Percentiles rank a stretch among this genome's conserved stretches.
phyloP scores from a whole-genome alignment of 2,888 invertebrate genomes.

The Aproaerema taeniolella region DNA sequence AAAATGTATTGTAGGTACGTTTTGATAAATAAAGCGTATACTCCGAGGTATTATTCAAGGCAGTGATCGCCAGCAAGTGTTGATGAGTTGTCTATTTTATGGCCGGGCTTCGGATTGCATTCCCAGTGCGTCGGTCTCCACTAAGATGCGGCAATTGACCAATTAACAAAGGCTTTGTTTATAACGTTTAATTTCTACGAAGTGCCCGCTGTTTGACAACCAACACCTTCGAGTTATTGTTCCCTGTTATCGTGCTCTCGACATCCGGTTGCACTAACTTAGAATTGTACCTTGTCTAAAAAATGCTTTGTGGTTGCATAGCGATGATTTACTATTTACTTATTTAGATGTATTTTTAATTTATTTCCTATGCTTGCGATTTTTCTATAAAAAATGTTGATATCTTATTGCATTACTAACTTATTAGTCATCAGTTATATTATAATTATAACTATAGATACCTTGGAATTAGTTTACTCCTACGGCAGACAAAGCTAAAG shows the following conservation, averaged over 20 bases:
- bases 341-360: too few relatives aligned
- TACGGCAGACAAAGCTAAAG: conserved; percentile 22
- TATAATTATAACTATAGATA: too few relatives aligned
- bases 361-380: too few relatives aligned
- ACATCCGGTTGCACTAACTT: conserved; percentile 31
- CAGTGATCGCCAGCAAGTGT: conserved; percentile 5
- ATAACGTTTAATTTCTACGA: conserved; percentile 48
- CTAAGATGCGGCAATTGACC: conserved; percentile 21
- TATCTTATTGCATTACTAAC: too few relatives aligned
- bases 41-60: too few relatives aligned
- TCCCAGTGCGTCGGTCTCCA: conserved; percentile 22
- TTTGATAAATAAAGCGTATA: too few relatives aligned
- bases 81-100: conserved; percentile 10
- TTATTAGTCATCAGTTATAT: too few relatives aligned
- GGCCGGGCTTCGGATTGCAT: conserved; percentile 22
- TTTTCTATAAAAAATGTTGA: too few relatives aligned
- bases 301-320: background rate
- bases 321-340: background rate
- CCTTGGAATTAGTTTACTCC: too few relatives aligned
- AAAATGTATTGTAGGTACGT: too few relatives aligned
- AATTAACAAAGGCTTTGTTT: conserved; percentile 43
- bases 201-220: conserved; percentile 35
- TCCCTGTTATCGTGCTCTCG: conserved; percentile 32
- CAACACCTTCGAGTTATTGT: conserved; percentile 43
- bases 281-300: conserved; percentile 21